phyloP scores from a whole-genome alignment of 2,113 vertebrate species.

The Xerus inauris region DNA sequence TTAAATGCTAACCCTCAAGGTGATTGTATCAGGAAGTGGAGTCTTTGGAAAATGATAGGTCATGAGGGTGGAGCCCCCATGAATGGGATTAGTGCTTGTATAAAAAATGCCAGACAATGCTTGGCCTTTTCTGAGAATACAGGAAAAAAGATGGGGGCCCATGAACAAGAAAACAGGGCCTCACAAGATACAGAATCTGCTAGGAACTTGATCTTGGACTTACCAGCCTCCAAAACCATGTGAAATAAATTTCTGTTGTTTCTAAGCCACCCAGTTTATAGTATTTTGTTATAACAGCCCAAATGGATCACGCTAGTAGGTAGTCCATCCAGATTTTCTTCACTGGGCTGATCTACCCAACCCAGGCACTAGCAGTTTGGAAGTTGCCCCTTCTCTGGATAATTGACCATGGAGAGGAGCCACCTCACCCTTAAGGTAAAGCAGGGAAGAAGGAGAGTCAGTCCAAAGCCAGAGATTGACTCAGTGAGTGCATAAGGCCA shows the following conservation, averaged over 20 bases:
- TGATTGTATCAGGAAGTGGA: too few species aligned
- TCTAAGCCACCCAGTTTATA: background rate
- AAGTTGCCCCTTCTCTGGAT: background rate
- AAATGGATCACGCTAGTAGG: background rate
- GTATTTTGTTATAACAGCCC: background rate
- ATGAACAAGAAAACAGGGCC: background rate
- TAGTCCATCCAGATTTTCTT: background rate
- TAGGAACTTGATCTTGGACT: background rate
- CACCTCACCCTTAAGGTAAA: background rate
- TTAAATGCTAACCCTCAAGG: background rate
- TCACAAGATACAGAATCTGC: background rate
- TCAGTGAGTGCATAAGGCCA: background rate
- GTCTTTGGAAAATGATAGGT: background rate
- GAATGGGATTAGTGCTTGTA: background rate
- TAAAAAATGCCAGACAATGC: background rate
- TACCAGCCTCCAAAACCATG: background rate
- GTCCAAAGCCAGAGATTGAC: background rate
- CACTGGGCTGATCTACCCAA: background rate
- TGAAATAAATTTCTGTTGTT: background rate
- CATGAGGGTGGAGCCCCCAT: background rate
- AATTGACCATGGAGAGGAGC: background rate
- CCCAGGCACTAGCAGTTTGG: background rate
- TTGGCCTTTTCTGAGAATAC: background rate
- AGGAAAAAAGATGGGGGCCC: background rate
- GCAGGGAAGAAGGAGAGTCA: fast-evolving